phyloP scores from a whole-genome alignment of 2,113 vertebrate genomes.

The Martes martes region DNA sequence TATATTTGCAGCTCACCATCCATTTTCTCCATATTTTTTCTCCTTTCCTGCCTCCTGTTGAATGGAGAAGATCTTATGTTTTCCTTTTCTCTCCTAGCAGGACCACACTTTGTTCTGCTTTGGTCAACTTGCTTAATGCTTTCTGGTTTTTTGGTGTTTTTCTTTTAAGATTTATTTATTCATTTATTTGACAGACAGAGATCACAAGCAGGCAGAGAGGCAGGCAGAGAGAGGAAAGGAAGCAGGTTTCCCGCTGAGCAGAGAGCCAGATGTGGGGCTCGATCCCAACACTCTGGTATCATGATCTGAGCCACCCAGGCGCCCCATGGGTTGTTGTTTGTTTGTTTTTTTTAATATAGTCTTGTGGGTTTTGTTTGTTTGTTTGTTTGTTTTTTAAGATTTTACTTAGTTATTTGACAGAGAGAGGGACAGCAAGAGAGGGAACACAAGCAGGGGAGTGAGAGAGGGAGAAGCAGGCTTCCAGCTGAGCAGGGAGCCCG shows the following conservation, averaged over 20 bases:
- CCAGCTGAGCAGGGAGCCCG: rapidly evolving
- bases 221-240: too few species aligned
- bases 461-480: too few species aligned
- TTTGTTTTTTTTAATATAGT: too few species aligned
- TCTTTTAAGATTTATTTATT: background rate
- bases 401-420: background rate
- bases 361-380: too few species aligned
- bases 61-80: background rate
- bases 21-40: background rate
- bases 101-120: background rate
- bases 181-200: too few species aligned
- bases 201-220: too few species aligned
- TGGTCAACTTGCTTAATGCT: background rate
- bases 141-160: background rate
- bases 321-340: too few species aligned
- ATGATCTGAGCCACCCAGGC: too few species aligned
- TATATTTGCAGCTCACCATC: background rate
- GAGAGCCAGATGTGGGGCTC: rapidly evolving
- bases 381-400: background rate
- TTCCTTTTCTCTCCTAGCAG: background rate
- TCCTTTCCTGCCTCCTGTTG: background rate
- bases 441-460: too few species aligned
- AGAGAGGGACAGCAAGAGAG: too few species aligned
- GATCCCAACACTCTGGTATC: too few species aligned
- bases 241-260: too few species aligned